Conservation (phyloP, 2,888 invertebrate species). For the Seladonia tumulorum region DNA sequence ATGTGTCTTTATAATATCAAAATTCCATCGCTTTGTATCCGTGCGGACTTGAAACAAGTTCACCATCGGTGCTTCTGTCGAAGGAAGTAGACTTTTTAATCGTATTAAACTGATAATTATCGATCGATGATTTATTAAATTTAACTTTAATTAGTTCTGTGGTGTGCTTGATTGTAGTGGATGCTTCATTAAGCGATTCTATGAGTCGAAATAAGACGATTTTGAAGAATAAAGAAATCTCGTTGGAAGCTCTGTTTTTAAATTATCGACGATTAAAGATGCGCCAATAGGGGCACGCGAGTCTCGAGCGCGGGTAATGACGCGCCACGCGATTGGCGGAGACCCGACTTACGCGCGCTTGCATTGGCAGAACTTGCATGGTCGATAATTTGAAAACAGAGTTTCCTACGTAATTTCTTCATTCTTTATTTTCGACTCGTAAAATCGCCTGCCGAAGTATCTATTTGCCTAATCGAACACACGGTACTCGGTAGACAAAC, state of each 20-base stretch:
- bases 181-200: not conserved
- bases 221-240: not conserved
- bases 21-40: constrained; percentile 30
- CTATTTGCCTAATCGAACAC: not conserved
- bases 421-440: not conserved
- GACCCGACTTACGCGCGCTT: not conserved
- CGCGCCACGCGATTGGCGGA: not conserved
- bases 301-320: not conserved
- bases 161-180: not conserved
- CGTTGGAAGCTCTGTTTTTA: not conserved
- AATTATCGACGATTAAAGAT: not conserved
- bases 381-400: not conserved
- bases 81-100: not conserved
- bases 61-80: not conserved
- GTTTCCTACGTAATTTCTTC: not conserved
- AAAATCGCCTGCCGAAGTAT: not conserved
- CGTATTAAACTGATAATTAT: not conserved
- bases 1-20: constrained; percentile 25
- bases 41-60: constrained; percentile 27
- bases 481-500: not conserved
- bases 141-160: constrained; percentile 1
- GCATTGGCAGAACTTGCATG: not conserved
- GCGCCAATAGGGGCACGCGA: not conserved
- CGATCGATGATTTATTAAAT: constrained; percentile 14
- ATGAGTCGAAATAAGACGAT: not conserved